Evolutionary conservation across 2,888 invertebrate species (phyloP), one percentile per base, ranked within the genome.

Genomic region (Caenorhabditis zanzibari): DNA sequence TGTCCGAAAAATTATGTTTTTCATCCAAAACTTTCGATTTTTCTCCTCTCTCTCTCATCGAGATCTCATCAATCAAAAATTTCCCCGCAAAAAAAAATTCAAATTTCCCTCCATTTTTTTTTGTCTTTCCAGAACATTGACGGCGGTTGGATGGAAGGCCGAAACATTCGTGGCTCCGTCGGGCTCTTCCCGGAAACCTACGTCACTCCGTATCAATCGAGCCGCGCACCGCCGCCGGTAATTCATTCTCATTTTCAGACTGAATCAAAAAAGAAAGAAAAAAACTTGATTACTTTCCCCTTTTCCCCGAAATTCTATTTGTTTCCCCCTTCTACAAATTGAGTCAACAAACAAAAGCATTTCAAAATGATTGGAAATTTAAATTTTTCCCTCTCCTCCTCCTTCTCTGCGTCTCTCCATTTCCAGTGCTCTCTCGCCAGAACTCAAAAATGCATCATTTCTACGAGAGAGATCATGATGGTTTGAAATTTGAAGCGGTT

Each of bases 61-160:
- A n/a, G n/a, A n/a, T n/a, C n/a, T n/a, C n/a, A n/a, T n/a, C n/a
- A n/a, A n/a, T n/a, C n/a, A n/a, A 44, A 44, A 44, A 44, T 44
- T 44, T 44, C 47, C n/a, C 47, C 10, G n/a, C 19, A 19, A 47
- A 47, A 1, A 19, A 19, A 47, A 47, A n/a, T 10, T 41, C 5
- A n/a, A 61, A 61, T 12, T 22, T 35, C 41, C 61, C 41, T 2
- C 19, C 19, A 10, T 24, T 58, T 35, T 12, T 38, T 32, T 32
- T n/a, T n/a, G n/a, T 7, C 4, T 52, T 74, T 89, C 52, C 76
- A 91, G 91, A 87, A 87, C 61, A 85, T 92, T 24, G 90, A 90
- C 19, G 92, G 92, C 28, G 92, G 92, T 19, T 92, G 92, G 92
- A 88, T 92, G 79, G 91, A 92, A 85, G 91, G 91, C 7, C 83